phyloP scores from a whole-genome alignment of 1,140 invertebrate genomes.

The Drosophila micromelanica region DNA sequence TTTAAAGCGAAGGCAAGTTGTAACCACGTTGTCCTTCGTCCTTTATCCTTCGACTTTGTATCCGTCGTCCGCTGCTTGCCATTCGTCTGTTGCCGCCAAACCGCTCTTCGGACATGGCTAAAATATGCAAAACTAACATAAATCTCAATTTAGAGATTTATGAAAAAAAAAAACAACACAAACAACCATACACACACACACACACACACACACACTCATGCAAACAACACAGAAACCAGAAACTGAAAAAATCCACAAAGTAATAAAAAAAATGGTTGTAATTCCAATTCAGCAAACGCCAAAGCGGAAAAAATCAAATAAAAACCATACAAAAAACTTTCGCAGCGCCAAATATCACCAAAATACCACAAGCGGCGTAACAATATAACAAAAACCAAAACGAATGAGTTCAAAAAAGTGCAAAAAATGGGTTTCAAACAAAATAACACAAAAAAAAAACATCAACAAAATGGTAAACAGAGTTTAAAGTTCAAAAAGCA shows the following conservation, averaged over 20 bases:
- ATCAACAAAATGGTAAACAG: conserved; percentile 28
- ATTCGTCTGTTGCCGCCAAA: conserved; percentile 52
- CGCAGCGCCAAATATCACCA: conserved; percentile 71
- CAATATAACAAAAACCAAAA: conserved; percentile 58
- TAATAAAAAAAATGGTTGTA: conserved; percentile 77
- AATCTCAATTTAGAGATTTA: conserved; percentile 83
- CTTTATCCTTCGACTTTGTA: conserved; percentile 13
- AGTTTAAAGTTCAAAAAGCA: conserved; percentile 54
- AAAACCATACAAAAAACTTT: conserved; percentile 56
- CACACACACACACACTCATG: conserved; percentile 4
- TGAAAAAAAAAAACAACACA: conserved; percentile 57
- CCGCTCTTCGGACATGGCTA: conserved; percentile 77
- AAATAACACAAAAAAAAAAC: conserved; percentile 14
- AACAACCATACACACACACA: conserved; percentile 14
- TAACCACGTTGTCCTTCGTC: conserved; percentile 35
- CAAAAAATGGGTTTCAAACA: conserved; percentile 6
- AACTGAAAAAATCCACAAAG: conserved; percentile 56
- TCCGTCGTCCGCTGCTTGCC: background rate
- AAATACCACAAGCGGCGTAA: conserved; percentile 67
- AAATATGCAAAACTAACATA: conserved; percentile 83
- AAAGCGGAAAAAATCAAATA: conserved; percentile 32
- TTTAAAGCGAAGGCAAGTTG: conserved; percentile 54
- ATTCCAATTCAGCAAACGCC: conserved; percentile 67
- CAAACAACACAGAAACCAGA: conserved; percentile 15
- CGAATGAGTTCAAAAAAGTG: conserved; percentile 22